These are phyloP conservation scores for Thunnus maccoyii DNA, from an alignment of 2,113 vertebrate species.

Conservation along the genomic window DNA sequence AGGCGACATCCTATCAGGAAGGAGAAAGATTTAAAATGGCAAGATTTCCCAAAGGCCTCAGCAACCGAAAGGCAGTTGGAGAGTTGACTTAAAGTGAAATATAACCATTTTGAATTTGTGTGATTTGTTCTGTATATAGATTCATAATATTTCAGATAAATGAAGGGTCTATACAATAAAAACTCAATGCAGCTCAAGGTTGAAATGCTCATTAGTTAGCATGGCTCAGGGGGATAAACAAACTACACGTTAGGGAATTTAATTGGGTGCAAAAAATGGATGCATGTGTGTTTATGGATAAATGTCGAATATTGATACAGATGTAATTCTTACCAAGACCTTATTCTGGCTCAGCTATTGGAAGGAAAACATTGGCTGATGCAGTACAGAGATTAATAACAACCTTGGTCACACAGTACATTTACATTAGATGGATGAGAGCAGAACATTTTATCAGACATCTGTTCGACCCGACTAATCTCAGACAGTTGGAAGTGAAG, in stretches of 20 bases:
- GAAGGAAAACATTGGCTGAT: conserved; percentile 57
- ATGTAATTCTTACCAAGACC: conserved; percentile 37
- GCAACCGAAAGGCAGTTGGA: conserved; percentile 58
- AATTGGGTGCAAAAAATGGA: conserved; percentile 30
- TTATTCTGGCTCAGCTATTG: conserved; percentile 42
- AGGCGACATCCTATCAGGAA: conserved; percentile 66
- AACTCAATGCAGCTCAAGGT: conserved; percentile 30
- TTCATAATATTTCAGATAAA: conserved; percentile 40
- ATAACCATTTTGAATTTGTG: conserved; percentile 47
- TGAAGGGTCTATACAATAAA: conserved; percentile 24
- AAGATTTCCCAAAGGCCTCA: conserved; percentile 69
- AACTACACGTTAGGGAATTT: conserved; percentile 44
- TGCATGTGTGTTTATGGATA: conserved; percentile 40
- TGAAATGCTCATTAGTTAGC: conserved; percentile 49
- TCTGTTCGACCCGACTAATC: conserved; percentile 66
- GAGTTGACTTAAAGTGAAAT: conserved; percentile 58
- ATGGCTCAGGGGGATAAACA: conserved; percentile 34
- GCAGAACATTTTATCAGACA: conserved; percentile 73
- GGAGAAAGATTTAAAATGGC: conserved; percentile 70
- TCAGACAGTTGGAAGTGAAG: conserved; percentile 58
- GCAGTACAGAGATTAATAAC: conserved; percentile 67
- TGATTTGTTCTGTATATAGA: conserved; percentile 46
- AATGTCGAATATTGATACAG: conserved; percentile 45
- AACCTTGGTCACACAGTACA: conserved; percentile 62
- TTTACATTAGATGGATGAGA: conserved; percentile 65